Evolutionary conservation across 1,140 invertebrate species (phyloP).

Genomic region (Arctopsyche grandis): DNA sequence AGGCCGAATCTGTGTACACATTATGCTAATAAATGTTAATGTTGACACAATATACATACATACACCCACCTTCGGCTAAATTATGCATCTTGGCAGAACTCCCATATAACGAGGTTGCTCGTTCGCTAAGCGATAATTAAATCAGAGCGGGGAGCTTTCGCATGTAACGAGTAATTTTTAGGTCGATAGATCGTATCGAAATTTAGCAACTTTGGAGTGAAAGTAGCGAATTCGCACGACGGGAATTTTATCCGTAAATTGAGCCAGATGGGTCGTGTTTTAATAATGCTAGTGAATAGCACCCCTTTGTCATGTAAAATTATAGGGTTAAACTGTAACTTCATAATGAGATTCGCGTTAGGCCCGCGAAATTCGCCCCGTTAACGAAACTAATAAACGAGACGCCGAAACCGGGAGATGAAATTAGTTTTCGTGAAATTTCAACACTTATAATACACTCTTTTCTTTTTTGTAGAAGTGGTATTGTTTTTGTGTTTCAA

Average conservation of each 20-base stretch:
- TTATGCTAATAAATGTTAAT: slow-evolving; percentile 13
- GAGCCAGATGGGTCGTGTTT: too few species aligned
- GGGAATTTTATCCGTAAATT: too few species aligned
- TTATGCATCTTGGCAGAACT: not conserved
- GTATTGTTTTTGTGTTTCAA: too few species aligned
- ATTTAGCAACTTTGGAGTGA: too few species aligned
- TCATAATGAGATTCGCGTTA: slow-evolving; percentile 23
- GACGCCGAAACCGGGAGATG: not conserved
- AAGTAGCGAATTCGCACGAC: too few species aligned
- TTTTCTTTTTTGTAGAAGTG: too few species aligned
- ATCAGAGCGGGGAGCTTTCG: not conserved
- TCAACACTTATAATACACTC: too few species aligned
- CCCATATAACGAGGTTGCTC: not conserved
- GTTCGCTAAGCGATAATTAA: slow-evolving; percentile 3
- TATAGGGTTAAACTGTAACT: slow-evolving; percentile 12
- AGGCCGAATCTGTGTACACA: not conserved
- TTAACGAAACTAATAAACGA: slow-evolving; percentile 27
- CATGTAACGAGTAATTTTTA: too few species aligned
- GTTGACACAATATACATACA: not conserved
- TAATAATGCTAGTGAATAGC: too few species aligned
- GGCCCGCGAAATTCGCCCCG: not conserved
- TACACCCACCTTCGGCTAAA: not conserved
- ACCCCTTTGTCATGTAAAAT: slow-evolving; percentile 18
- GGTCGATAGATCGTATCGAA: not conserved
- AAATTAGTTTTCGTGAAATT: slow-evolving; percentile 5